phyloP scores from a whole-genome alignment of 2,888 invertebrate genomes.

The Eupsilia transversa region DNA sequence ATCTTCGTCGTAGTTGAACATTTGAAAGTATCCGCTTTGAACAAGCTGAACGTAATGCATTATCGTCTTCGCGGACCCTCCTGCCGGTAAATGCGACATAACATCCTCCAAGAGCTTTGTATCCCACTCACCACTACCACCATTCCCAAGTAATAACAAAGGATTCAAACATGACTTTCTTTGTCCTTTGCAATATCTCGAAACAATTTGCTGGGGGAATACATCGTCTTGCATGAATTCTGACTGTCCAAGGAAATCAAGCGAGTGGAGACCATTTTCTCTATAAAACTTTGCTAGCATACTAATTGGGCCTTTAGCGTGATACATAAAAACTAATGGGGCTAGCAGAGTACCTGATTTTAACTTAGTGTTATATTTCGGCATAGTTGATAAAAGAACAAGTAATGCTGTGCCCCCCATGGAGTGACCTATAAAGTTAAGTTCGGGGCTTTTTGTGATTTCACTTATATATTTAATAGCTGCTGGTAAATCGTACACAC shows the following conservation, averaged over 20 bases:
- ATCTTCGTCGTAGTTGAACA: conserved; percentile 69
- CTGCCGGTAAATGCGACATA: conserved; percentile 64
- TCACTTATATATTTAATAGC: conserved; percentile 72
- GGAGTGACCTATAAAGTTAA: conserved; percentile 76
- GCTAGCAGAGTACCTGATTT: conserved; percentile 73
- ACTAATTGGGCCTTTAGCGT: conserved; percentile 73
- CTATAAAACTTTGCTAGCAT: conserved; percentile 68
- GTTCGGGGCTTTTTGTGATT: conserved; percentile 57
- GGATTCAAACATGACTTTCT: conserved; percentile 69
- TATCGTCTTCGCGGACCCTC: conserved; percentile 75
- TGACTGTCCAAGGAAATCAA: conserved; percentile 65
- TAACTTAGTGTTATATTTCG: conserved; percentile 71
- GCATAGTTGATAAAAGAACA: conserved; percentile 71
- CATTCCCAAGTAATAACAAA: conserved; percentile 70
- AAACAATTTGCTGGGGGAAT: conserved; percentile 65
- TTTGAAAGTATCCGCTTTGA: conserved; percentile 72
- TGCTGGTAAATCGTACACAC: conserved; percentile 74
- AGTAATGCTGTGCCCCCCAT: conserved; percentile 77
- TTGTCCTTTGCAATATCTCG: conserved; percentile 70
- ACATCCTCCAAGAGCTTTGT: conserved; percentile 56
- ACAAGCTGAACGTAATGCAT: conserved; percentile 77
- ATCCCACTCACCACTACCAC: conserved; percentile 64
- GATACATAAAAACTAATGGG: conserved; percentile 76
- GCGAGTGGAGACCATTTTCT: conserved; percentile 53
- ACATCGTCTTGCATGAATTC: conserved; percentile 63